Evolutionary conservation across 2,888 invertebrate genomes (phyloP).

Genomic region (Busseola fusca): DNA sequence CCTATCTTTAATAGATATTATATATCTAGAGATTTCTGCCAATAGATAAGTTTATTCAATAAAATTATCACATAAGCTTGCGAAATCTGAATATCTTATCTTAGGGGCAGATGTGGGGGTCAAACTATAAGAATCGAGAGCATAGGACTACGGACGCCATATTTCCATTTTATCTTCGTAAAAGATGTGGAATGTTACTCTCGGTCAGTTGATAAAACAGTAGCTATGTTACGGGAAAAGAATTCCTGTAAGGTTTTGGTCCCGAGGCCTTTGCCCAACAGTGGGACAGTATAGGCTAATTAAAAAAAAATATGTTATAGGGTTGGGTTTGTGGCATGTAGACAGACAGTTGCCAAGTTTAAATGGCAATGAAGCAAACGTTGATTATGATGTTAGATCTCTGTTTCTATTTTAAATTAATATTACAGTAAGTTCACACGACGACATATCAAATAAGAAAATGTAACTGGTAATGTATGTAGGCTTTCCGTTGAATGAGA

Average conservation of each 20-base stretch:
- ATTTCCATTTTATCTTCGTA: slow-evolving; percentile 21
- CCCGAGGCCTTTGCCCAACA: too few relatives aligned
- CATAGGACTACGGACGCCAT: slow-evolving; percentile 15
- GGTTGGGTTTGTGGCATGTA: background rate
- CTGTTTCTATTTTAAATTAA: background rate
- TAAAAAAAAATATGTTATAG: too few relatives aligned
- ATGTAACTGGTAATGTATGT: too few relatives aligned
- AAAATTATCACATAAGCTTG: slow-evolving; percentile 36
- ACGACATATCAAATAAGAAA: background rate
- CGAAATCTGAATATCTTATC: slow-evolving; percentile 27
- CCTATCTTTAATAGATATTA: slow-evolving; percentile 32
- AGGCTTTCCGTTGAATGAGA: background rate
- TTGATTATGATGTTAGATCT: background rate
- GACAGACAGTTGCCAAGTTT: background rate
- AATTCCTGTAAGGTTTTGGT: too few relatives aligned
- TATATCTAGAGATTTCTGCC: slow-evolving; percentile 28
- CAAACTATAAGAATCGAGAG: slow-evolving; percentile 33
- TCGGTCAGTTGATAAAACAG: background rate
- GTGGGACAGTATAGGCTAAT: too few relatives aligned
- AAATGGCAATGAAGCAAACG: background rate
- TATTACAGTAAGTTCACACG: background rate
- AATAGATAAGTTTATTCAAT: slow-evolving; percentile 29
- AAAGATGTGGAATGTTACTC: slow-evolving; percentile 22
- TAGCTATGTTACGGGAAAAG: too few relatives aligned
- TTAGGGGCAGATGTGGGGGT: slow-evolving; percentile 26